Percentiles rank a stretch among this genome's conserved stretches.
Evolutionary conservation across 2,113 vertebrate species (phyloP).

Genomic region (Spea multiplicata): DNA sequence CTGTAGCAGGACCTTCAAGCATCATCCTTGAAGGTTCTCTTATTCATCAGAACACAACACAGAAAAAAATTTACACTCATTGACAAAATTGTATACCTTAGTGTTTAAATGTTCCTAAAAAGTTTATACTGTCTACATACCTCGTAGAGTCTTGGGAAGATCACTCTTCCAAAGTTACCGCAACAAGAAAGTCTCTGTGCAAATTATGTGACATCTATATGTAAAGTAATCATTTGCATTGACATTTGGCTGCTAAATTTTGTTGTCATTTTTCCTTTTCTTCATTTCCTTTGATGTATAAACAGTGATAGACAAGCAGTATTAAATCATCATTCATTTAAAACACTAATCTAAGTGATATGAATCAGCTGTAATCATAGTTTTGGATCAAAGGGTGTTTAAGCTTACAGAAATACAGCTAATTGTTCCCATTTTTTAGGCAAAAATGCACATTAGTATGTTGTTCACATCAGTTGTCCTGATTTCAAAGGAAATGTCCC

Average conservation of each 20-base stretch:
- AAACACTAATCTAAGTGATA: neutral
- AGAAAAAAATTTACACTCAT: no score
- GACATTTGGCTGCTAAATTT: constrained; percentile 17
- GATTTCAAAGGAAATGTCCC: no score
- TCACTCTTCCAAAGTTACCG: neutral
- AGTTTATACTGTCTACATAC: neutral
- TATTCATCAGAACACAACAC: no score
- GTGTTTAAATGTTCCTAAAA: neutral
- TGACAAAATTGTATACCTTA: neutral
- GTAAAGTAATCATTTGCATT: neutral
- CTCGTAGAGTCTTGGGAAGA: neutral
- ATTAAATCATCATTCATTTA: neutral
- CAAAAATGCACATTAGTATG: neutral
- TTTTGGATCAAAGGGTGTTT: constrained; percentile 3
- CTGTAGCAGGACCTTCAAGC: no score
- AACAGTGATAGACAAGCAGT: neutral
- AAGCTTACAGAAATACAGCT: neutral
- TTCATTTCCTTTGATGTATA: constrained; percentile 18
- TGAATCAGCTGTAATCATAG: constrained; percentile 4
- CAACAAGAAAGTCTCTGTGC: neutral
- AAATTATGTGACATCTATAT: constrained; percentile 6
- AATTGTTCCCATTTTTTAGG: neutral
- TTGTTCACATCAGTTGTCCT: no score
- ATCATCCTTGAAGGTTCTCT: no score
- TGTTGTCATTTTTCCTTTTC: neutral